A percentile compares a stretch with the other conserved stretches of the same genome.
These are phyloP conservation scores for Blennius ocellaris DNA, from an alignment of 2,113 vertebrate genomes.

Conservation along the genomic window DNA sequence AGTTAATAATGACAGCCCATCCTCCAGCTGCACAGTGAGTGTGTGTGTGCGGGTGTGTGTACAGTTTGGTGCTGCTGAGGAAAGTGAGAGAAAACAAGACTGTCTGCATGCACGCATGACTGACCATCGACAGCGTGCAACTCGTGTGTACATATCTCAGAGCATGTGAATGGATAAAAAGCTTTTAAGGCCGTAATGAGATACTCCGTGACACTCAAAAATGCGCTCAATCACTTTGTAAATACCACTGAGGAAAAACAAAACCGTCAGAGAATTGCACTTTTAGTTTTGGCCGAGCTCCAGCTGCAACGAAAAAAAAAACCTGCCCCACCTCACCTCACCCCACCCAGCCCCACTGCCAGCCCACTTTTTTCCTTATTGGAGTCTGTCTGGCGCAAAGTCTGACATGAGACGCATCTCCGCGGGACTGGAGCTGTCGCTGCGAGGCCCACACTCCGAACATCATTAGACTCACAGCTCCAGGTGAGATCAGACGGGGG, in stretches of 20 bases:
- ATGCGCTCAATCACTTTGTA: constrained; percentile 72
- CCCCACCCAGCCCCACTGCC: constrained; percentile 17
- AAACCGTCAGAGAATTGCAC: constrained; percentile 63
- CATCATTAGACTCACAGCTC: constrained; percentile 71
- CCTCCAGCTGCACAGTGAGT: constrained; percentile 58
- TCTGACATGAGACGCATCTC: constrained; percentile 74
- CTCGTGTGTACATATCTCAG: constrained; percentile 41
- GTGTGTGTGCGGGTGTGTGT: constrained; percentile 26
- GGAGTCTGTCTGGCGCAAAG: constrained; percentile 74
- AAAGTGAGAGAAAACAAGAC: constrained; percentile 47
- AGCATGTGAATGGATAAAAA: constrained; percentile 63
- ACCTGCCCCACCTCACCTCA: constrained; percentile 28
- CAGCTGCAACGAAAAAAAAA: constrained; percentile 56
- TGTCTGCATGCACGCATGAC: constrained; percentile 45
- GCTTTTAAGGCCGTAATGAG: constrained; percentile 75
- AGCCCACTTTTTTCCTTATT: constrained; percentile 35
- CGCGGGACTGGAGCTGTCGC: constrained; percentile 65
- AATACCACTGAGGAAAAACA: constrained; percentile 66
- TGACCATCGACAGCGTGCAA: constrained; percentile 30
- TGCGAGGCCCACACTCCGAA: constrained; percentile 66
- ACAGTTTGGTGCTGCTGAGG: constrained; percentile 19
- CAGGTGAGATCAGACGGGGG: constrained; percentile 56
- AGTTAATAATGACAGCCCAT: constrained; percentile 73
- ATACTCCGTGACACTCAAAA: constrained; percentile 70
- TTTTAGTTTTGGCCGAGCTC: constrained; percentile 64